Base-by-base conservation (phyloP, 2,888 invertebrate species). In the Amorpha juglandis region DNA sequence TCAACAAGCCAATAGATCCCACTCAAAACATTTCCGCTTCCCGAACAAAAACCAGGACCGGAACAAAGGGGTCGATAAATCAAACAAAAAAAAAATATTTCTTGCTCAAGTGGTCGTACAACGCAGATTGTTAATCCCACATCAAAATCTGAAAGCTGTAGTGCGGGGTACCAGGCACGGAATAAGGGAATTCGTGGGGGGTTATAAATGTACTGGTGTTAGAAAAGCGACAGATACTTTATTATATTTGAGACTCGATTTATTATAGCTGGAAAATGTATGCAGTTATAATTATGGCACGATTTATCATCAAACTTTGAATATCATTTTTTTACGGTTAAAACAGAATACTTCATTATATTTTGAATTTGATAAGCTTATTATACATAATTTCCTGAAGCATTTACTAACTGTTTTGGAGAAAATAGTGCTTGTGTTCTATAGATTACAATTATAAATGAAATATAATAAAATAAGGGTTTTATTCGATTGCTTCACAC, bases 1-100 rank as follows among this genome's bases (percentile, higher is more conserved):
- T 42, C 38, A 42, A 58, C 58, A 58, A 53, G n/a, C n/a, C n/a
- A 14, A 16, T n/a, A 16, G n/a, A 38, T 19, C 42, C 38, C 58
- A 58, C 58, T 58, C 58, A 42, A 58, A 58, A 58, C 42, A 58
- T 58, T 42, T 42, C 58, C 21, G 58, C 58, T 19, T 35, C 19
- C 19, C 27, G 45, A 63, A 45, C 21, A 64, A 63, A 62, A 63
- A 47, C 63, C 19, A 66, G 27, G 58, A 66, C 7, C 33, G 48
- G 52, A 52, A 62, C 35, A 63, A 66, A 66, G 48, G 42, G 63
- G 51, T 48, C 55, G 16, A 63, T 63, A 69, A 72, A 71, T 75
- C 74, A 74, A 76, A 75, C 71, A 71, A 71, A 71, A 73, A 71
- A 71, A 73, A 68, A 64, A 62, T 52, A 35, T 63, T 71, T 64